Percentiles rank a stretch among this genome's conserved stretches.
phyloP scores from a whole-genome alignment of 2,113 vertebrate genomes.

The Leucopsar rothschildi region DNA sequence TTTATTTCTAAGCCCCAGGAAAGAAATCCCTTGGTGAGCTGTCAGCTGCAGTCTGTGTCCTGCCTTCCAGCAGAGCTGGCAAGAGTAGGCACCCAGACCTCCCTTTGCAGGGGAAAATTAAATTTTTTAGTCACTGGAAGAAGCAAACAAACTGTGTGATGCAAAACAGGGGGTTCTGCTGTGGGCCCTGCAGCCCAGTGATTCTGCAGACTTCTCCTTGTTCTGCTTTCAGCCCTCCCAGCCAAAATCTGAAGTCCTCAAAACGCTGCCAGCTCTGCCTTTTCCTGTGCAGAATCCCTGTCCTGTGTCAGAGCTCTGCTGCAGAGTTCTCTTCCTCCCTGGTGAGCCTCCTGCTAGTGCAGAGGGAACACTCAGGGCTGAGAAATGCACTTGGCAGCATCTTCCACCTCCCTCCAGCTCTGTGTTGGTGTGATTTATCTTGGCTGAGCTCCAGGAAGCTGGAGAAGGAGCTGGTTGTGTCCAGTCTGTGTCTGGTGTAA shows the following conservation, averaged over 20 bases:
- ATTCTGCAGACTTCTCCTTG: background rate
- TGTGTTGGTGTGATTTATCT: background rate
- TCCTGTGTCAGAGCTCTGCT: background rate
- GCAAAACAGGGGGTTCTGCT: background rate
- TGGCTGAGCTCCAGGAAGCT: background rate
- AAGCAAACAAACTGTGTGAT: background rate
- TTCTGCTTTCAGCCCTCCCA: background rate
- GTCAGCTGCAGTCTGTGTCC: background rate
- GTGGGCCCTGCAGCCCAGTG: too few relatives aligned
- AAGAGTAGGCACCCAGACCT: background rate
- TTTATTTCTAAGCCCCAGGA: background rate
- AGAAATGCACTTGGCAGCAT: background rate
- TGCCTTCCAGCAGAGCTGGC: background rate
- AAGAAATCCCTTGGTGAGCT: background rate
- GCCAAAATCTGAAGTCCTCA: background rate
- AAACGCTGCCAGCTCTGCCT: background rate
- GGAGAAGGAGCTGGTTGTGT: background rate
- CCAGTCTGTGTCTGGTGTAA: background rate
- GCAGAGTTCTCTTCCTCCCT: background rate
- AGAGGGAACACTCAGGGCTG: background rate
- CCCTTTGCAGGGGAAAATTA: background rate
- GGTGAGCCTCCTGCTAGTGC: background rate
- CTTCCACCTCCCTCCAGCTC: background rate
- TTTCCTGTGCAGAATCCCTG: background rate
- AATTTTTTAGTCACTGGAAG: background rate